Evolutionary conservation across 2,113 vertebrate species (phyloP), one percentile per base, ranked within the genome.

Genomic region (Oreochromis spilurus): DNA sequence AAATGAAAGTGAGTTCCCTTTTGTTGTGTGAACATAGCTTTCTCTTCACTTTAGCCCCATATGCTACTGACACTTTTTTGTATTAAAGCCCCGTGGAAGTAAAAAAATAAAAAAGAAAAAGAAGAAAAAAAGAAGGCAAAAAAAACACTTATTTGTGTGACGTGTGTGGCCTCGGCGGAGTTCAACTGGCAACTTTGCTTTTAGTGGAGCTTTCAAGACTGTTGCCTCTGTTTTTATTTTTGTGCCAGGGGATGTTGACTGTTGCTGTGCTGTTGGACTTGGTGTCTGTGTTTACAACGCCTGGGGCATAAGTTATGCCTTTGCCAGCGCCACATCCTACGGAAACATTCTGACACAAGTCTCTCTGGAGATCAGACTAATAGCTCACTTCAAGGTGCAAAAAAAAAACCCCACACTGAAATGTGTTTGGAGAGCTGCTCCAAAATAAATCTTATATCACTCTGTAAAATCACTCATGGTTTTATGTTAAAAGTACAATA

Each of bases 281-380:
- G 77, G 38, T 48, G 79, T 83, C 57, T 85, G 54, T 92, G 90
- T 92, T 94, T 91, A 89, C 77, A 70, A 55, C 1, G 80, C 91
- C 89, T 84, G 79, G 78, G 86, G 92, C 91, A 81, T 4, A 83
- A 88, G 87, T 89, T 79, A 88, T 29, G 26, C 85, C 82, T 89
- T 58, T 82, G 52, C 81, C 55, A 53, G 83, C 83, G 24, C 54
- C 24, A 75, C 89, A 80, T 88, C 85, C 72, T 84, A 82, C 48
- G 8, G 67, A 90, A 92, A 81, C 11, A 65, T 53, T 58, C 57
- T 88, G 84, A 85, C 78, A 90, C 84, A 87, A 57, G 45, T 86
- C 87, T 89, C 90, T 87, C 77, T 36, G 62, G 88, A 87, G 88
- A 87, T 70, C 48, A 88, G 45, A 88, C 67, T 62, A 82, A 58